Conservation (phyloP, 2,797 vertebrate genomes). For the Rhinatrema bivittatum region DNA sequence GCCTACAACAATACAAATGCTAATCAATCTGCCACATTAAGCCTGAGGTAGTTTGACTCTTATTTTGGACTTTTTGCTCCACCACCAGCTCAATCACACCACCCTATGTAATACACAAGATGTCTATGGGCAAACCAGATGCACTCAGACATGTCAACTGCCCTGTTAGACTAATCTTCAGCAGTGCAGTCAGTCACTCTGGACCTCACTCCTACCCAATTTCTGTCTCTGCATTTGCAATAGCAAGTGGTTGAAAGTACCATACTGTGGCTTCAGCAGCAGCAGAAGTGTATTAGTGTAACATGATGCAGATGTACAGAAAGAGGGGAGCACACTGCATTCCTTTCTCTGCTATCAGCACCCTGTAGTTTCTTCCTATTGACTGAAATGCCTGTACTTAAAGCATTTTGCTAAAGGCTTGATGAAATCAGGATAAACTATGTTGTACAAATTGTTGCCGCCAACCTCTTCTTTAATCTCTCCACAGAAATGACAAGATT, state of each 20-base stretch:
- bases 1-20: too few relatives aligned
- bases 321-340: constrained; percentile 4
- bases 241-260: constrained; percentile 1
- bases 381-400: constrained; percentile 3
- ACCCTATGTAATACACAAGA: too few relatives aligned
- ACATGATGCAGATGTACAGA: constrained; percentile 5
- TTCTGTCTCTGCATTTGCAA: constrained; percentile 11
- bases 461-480: constrained; percentile 17
- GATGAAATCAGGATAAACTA: constrained; percentile 13
- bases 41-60: too few relatives aligned
- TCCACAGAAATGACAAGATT: too few relatives aligned
- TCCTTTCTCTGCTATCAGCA: constrained; percentile 12
- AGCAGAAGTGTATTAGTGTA: constrained; percentile 10
- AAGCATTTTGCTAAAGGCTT: constrained; percentile 3
- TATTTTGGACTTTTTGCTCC: too few relatives aligned
- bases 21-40: too few relatives aligned
- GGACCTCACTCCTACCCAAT: constrained; percentile 5
- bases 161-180: neutral
- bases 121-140: neutral
- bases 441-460: constrained; percentile 14
- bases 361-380: constrained; percentile 1
- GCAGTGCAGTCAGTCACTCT: constrained; percentile 2
- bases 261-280: neutral
- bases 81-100: too few relatives aligned
- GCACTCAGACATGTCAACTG: neutral